A percentile compares a stretch with the other conserved stretches of the same genome.
Evolutionary conservation across 2,113 vertebrate genomes (phyloP).

Genomic region (Hippocampus mohnikei): DNA sequence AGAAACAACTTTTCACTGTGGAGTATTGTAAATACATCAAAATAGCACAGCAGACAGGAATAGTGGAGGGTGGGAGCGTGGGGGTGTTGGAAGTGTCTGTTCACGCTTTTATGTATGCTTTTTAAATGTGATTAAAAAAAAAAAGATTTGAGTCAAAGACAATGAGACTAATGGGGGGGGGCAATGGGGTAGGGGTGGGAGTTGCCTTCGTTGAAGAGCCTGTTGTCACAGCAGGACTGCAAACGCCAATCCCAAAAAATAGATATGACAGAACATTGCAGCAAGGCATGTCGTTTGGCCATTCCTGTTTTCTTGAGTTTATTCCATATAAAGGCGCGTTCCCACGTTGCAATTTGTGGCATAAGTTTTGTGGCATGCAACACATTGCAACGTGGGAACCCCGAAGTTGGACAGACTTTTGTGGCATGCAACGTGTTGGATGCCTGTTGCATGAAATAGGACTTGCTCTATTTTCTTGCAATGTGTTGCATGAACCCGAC

Average conservation of each 20-base stretch:
- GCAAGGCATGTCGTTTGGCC: background rate
- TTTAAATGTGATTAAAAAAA: conserved; percentile 11
- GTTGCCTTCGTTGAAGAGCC: background rate
- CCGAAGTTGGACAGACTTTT: too few species aligned
- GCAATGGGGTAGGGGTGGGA: background rate
- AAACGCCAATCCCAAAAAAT: background rate
- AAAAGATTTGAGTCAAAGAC: conserved; percentile 3
- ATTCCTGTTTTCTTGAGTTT: background rate
- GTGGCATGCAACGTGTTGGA: too few species aligned
- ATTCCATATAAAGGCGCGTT: too few species aligned
- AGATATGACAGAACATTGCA: background rate
- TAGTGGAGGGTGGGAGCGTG: background rate
- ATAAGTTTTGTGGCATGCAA: too few species aligned
- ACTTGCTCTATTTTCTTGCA: too few species aligned
- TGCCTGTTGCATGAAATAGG: too few species aligned
- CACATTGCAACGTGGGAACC: too few species aligned
- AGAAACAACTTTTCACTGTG: conserved; percentile 57
- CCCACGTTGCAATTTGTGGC: too few species aligned
- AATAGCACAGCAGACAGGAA: conserved; percentile 36
- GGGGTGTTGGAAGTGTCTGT: conserved; percentile 13
- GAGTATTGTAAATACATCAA: conserved; percentile 62
- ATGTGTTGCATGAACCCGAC: too few species aligned
- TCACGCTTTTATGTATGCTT: conserved; percentile 24
- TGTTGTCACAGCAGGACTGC: background rate
- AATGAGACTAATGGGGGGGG: background rate